phyloP scores from a whole-genome alignment of 1,140 invertebrate species.

The Magallana ariakensis region DNA sequence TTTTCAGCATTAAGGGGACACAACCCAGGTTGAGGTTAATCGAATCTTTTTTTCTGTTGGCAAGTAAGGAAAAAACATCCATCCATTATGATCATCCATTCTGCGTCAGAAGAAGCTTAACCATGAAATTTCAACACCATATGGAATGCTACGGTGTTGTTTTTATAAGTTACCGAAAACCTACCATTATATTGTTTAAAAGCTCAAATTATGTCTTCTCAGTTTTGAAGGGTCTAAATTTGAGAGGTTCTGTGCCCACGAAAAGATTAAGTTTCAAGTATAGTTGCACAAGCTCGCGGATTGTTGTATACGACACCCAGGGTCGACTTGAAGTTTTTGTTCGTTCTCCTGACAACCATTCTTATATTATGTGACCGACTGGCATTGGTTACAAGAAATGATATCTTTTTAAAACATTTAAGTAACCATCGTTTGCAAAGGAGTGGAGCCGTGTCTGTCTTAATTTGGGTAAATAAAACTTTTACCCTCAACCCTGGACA shows the following conservation, averaged over 20 bases:
- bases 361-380: neutral
- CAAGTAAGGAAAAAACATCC: neutral
- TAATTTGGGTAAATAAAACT: neutral
- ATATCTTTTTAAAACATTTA: constrained; percentile 1
- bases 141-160: neutral
- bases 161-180: neutral
- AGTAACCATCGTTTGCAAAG: neutral
- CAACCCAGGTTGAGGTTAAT: neutral
- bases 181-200: constrained; percentile 4
- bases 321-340: neutral
- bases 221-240: constrained; percentile 20
- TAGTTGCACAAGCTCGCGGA: neutral
- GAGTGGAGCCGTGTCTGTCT: neutral
- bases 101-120: neutral
- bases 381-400: neutral
- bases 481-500: neutral
- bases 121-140: constrained; percentile 4
- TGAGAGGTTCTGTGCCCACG: neutral
- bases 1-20: constrained; percentile 17
- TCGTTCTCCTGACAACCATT: neutral
- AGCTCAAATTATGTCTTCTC: constrained; percentile 32
- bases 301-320: neutral
- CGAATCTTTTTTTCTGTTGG: neutral
- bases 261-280: constrained; percentile 16
- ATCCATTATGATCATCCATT: neutral